These are phyloP conservation scores for Idaea biselata DNA, from an alignment of 2,888 invertebrate genomes.

Conservation along the genomic window DNA sequence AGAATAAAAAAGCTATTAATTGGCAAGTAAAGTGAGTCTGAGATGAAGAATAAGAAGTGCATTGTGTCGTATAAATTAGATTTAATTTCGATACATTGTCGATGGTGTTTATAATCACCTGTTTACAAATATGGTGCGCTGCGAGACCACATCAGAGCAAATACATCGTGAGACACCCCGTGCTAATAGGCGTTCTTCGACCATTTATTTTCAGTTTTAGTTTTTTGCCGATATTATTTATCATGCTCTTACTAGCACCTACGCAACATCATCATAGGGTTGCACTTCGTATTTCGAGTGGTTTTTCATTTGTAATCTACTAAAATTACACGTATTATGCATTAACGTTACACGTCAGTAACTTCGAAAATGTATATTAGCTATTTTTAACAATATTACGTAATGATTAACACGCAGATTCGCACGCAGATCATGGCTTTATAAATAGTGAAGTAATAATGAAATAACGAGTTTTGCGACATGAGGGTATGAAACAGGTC, in stretches of 20 bases:
- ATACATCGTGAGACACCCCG: conserved; percentile 45
- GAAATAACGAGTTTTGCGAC: conserved; percentile 38
- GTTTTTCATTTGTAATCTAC: neutral
- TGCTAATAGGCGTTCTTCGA: conserved; percentile 61
- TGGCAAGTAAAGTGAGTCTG: neutral
- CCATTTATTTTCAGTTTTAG: conserved; percentile 67
- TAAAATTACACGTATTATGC: neutral
- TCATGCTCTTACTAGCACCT: conserved; percentile 51
- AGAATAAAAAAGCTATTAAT: neutral
- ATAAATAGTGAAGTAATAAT: conserved; percentile 28
- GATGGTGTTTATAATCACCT: conserved; percentile 49
- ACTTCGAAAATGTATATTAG: neutral
- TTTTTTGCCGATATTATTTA: conserved; percentile 59
- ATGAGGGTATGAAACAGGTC: conserved; percentile 40
- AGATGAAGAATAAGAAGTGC: neutral
- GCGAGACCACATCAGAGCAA: conserved; percentile 47
- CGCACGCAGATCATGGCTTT: too few relatives aligned
- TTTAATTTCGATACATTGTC: neutral
- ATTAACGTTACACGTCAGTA: neutral
- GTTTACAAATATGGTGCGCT: conserved; percentile 60
- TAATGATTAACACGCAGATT: conserved; percentile 1
- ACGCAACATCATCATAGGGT: conserved; percentile 58
- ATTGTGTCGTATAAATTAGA: neutral
- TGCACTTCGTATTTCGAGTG: conserved; percentile 25
- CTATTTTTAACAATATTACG: neutral